Conservation (phyloP, 2,888 invertebrate genomes). For the Rhingia campestris region DNA sequence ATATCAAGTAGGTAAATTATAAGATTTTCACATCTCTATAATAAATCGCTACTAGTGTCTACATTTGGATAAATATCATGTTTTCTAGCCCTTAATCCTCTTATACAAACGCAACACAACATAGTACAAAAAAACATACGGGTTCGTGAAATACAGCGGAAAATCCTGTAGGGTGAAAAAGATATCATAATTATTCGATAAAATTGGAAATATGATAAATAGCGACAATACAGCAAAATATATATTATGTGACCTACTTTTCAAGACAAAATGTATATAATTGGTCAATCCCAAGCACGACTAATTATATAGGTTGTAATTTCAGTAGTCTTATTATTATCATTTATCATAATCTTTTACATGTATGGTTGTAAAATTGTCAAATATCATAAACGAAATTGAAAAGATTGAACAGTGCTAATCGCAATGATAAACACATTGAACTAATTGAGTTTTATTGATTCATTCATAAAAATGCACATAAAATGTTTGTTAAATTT, state of each 20-base stretch:
- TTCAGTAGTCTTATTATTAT: constrained; percentile 8
- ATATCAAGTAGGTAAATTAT: no score
- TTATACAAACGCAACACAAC: no score
- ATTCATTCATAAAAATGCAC: constrained; percentile 7
- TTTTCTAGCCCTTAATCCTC: no score
- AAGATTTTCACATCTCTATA: no score
- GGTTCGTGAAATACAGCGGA: no score
- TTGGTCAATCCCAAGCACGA: constrained; percentile 5
- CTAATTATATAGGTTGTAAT: neutral
- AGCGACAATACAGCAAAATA: neutral
- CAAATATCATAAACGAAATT: constrained; percentile 18
- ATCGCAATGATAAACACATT: constrained; percentile 26
- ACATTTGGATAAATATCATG: no score
- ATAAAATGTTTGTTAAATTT: constrained; percentile 10
- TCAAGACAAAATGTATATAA: neutral
- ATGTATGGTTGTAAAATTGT: constrained; percentile 28
- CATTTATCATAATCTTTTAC: constrained; percentile 21
- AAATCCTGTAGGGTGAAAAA: no score
- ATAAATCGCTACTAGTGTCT: no score
- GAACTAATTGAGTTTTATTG: constrained; percentile 33
- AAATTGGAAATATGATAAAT: no score
- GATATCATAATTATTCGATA: no score
- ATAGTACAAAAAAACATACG: no score
- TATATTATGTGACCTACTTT: neutral
- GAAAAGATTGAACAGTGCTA: constrained; percentile 26